These are phyloP conservation scores for Anthophora plumipes DNA, from an alignment of 2,888 invertebrate species.

Conservation along the genomic window DNA sequence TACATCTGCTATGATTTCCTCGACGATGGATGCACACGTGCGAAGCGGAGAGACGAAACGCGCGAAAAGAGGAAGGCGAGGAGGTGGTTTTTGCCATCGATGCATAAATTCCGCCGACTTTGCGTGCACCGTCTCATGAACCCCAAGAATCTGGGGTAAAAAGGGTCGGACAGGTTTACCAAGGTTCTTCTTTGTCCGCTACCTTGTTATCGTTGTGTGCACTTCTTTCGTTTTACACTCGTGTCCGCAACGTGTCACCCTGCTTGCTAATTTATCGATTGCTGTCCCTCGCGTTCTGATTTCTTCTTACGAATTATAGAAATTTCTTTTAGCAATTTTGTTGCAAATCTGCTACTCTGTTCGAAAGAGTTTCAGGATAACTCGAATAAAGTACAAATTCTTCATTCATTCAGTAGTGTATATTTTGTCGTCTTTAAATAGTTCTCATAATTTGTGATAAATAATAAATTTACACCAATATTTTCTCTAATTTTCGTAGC, in stretches of 20 bases:
- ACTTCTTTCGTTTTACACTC: constrained; percentile 54
- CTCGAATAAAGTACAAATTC: too few relatives aligned
- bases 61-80: not conserved
- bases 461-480: too few relatives aligned
- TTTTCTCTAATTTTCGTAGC: too few relatives aligned
- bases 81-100: constrained; percentile 58
- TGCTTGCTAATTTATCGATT: constrained; percentile 49
- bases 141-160: constrained; percentile 72
- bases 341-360: too few relatives aligned
- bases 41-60: not conserved
- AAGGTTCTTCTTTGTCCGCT: constrained; percentile 68
- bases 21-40: not conserved
- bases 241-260: constrained; percentile 24
- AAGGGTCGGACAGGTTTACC: constrained; percentile 69
- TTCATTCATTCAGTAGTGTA: too few relatives aligned
- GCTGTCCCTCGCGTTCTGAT: not conserved
- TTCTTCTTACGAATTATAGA: constrained; percentile 11
- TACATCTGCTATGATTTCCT: constrained; percentile 43
- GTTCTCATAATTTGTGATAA: too few relatives aligned
- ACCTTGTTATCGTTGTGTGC: constrained; percentile 59
- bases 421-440: too few relatives aligned
- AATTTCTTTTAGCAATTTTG: too few relatives aligned
- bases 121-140: constrained; percentile 72
- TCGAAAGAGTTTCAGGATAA: too few relatives aligned
- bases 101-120: constrained; percentile 71